These are phyloP conservation scores for Cinclus mexicanus DNA, from an alignment of 2,113 vertebrate genomes.

Conservation along the genomic window DNA sequence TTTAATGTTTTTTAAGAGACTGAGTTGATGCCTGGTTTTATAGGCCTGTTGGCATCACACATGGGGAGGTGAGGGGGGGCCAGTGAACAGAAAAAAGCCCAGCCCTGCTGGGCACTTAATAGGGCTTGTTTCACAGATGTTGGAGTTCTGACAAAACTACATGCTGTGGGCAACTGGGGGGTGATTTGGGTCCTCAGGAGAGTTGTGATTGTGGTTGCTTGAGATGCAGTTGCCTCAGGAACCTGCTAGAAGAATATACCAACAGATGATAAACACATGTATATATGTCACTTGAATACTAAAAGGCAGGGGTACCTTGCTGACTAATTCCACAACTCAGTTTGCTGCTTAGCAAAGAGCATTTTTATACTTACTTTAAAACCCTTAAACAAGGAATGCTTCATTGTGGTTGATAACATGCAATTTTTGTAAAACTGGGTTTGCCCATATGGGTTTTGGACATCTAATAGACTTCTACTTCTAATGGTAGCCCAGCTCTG, in stretches of 20 bases:
- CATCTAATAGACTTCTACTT: not conserved
- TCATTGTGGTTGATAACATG: not conserved
- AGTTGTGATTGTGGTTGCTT: not conserved
- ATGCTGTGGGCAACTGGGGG: fast-evolving
- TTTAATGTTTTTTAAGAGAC: not conserved
- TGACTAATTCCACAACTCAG: not conserved
- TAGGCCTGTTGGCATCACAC: not conserved
- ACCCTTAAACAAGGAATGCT: not conserved
- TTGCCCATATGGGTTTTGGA: not conserved
- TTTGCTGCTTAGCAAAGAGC: not conserved
- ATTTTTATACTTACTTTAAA: not conserved
- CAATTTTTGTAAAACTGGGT: not conserved
- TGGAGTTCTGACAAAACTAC: not conserved
- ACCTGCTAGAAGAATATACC: not conserved
- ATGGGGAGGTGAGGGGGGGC: not conserved
- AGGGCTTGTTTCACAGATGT: not conserved
- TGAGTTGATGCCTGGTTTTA: not conserved
- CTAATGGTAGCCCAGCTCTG: not conserved
- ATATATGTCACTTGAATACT: not conserved
- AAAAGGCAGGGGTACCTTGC: not conserved
- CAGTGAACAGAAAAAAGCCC: not conserved
- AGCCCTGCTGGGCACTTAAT: fast-evolving
- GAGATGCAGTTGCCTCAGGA: not conserved
- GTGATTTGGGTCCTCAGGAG: not conserved
- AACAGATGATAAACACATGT: not conserved